Conservation (phyloP, 1,140 invertebrate genomes). For the Caenorhabditis latens region DNA sequence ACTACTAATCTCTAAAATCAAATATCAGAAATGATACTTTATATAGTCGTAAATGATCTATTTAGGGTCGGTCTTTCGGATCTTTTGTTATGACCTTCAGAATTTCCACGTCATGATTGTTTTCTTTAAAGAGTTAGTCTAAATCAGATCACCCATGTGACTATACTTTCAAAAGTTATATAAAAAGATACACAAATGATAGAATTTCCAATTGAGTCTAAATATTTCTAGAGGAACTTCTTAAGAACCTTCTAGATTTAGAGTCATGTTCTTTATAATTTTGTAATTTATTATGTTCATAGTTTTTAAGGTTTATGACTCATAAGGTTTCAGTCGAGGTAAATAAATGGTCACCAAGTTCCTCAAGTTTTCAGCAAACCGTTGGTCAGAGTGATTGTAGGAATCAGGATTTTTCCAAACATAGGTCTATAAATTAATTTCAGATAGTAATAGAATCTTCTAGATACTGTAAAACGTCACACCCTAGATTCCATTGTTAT, state of each 20-base stretch:
- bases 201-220: not conserved
- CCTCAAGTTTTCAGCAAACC: no score
- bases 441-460: no score
- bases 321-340: no score
- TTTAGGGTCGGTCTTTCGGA: slow-evolving; percentile 3
- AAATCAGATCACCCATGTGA: slow-evolving; percentile 8
- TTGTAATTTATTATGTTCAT: no score
- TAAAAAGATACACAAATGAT: not conserved
- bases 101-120: slow-evolving; percentile 27
- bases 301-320: no score
- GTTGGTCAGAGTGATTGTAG: not conserved
- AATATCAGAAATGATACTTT: not conserved
- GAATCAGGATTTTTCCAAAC: no score
- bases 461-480: not conserved
- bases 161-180: not conserved
- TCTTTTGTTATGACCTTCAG: not conserved
- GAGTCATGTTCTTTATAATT: not conserved
- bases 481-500: not conserved
- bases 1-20: not conserved
- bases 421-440: no score
- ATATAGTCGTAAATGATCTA: not conserved
- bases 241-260: not conserved
- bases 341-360: no score
- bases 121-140: not conserved
- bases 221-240: not conserved